Base-by-base conservation (phyloP, 1,140 invertebrate genomes). In the Druon quercuslanigerum region DNA sequence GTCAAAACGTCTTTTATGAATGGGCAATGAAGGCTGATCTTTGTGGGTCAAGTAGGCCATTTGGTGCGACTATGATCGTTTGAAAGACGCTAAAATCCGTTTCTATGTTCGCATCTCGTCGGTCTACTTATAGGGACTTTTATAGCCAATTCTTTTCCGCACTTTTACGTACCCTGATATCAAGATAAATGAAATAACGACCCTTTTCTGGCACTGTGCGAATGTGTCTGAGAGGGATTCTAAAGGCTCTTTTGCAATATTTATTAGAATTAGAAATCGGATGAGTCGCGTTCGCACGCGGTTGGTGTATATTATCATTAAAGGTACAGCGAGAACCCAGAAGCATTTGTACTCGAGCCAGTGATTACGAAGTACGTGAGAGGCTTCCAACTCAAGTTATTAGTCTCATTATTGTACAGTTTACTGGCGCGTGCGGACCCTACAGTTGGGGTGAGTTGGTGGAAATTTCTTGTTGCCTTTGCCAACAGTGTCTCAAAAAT, bases 191-290 rank as follows among this genome's bases (percentile, higher is more conserved):
- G 72, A 73, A 77, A 66, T 66, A 14, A 25, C 14, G 16, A 40
- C 60, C 80, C 83, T 84, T 82, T 79, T 33, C 70, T 60, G 56
- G 57, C 76, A 75, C 79, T 83, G 66, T 80, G 81, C 66, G 74
- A 75, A 74, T 17, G 51, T 1, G 50, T 83, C 82, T 83, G 86
- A 83, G 79, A 79, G 73, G 75, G 76, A 33, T 3, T 33, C 82
- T 83, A 82, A 81, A 51, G 56, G 76, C 73, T 80, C 78, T 76
- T 73, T 72, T 80, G 77, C 72, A 72, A 77, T 85, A 87, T 88
- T 88, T 88, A 88, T 87, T 87, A 87, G 85, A 88, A 88, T 88
- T 87, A 88, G 87, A 86, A 87, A 88, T 88, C 86, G 84, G 81
- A 87, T 82, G 83, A 79, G 77, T 79, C 79, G 78, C 76, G 77